A percentile compares a stretch with the other conserved stretches of the same genome.
These are phyloP conservation scores for Micromesistius poutassou DNA, from an alignment of 2,797 vertebrate species.

Conservation along the genomic window DNA sequence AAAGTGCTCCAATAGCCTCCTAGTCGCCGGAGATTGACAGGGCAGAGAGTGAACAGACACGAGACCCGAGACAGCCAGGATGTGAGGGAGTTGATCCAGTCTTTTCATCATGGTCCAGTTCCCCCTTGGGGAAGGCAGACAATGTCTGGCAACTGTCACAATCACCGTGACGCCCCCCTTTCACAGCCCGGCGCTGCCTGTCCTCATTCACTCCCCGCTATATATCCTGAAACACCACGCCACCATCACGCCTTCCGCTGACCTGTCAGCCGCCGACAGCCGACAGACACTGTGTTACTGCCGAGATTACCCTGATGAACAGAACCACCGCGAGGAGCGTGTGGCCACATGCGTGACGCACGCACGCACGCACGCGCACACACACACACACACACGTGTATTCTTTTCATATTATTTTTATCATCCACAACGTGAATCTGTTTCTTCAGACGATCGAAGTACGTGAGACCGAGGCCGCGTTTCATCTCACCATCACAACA, in stretches of 20 bases:
- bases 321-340: background rate
- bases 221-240: constrained; percentile 21
- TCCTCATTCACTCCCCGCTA: constrained; percentile 32
- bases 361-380: background rate
- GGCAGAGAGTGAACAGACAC: constrained; percentile 11
- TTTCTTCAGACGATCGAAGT: background rate
- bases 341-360: background rate
- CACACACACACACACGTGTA: background rate
- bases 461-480: background rate
- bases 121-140: constrained; percentile 41
- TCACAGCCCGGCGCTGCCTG: constrained; percentile 46
- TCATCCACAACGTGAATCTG: background rate
- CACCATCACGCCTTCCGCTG: constrained; percentile 31
- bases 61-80: constrained; percentile 22
- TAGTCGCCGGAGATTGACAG: background rate
- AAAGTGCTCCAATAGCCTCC: background rate
- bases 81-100: constrained; percentile 53
- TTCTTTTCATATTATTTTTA: too few relatives aligned
- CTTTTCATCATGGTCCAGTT: constrained; percentile 49
- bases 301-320: background rate
- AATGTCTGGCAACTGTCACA: constrained; percentile 64
- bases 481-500: background rate
- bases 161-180: constrained; percentile 54
- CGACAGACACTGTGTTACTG: constrained; percentile 21
- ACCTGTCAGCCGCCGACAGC: constrained; percentile 1